Percentiles rank a stretch among this genome's conserved stretches.
These are phyloP conservation scores for Glyptemys insculpta DNA, from an alignment of 2,797 vertebrate genomes.

Conservation along the genomic window DNA sequence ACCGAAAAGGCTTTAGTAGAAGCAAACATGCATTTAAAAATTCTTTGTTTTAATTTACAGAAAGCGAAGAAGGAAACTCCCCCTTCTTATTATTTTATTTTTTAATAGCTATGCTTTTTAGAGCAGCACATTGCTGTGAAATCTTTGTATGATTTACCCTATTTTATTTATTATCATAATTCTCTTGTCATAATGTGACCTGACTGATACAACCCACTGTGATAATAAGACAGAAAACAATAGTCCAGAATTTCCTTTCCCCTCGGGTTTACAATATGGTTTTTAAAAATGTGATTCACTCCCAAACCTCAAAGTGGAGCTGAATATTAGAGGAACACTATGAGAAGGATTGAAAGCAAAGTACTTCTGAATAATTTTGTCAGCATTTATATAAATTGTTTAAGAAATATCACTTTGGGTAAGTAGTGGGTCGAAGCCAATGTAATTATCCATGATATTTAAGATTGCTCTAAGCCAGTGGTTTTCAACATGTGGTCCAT, in stretches of 20 bases:
- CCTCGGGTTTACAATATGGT: slow-evolving; percentile 14
- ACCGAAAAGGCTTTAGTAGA: slow-evolving; percentile 24
- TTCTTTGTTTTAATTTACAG: background rate
- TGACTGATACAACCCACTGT: background rate
- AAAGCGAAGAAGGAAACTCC: background rate
- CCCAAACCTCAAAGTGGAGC: slow-evolving; percentile 26
- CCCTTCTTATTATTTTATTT: slow-evolving; percentile 16
- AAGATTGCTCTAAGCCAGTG: background rate
- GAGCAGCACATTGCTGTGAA: slow-evolving; percentile 44
- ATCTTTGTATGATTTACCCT: slow-evolving; percentile 23
- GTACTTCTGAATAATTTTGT: slow-evolving; percentile 4
- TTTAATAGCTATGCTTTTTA: slow-evolving; percentile 31
- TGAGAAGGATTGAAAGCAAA: slow-evolving; percentile 26
- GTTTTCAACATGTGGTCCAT: background rate
- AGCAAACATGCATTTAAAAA: background rate
- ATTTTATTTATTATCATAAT: background rate
- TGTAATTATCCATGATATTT: slow-evolving; percentile 65
- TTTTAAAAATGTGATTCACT: slow-evolving; percentile 42
- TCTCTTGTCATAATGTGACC: slow-evolving; percentile 14
- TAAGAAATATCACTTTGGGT: slow-evolving; percentile 46
- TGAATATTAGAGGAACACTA: slow-evolving; percentile 30
- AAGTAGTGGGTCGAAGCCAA: slow-evolving; percentile 49
- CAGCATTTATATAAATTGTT: slow-evolving; percentile 56
- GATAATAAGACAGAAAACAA: slow-evolving; percentile 27
- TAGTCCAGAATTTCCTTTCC: background rate